These are phyloP conservation scores for Orussus abietinus DNA, from an alignment of 1,140 invertebrate species.

Conservation along the genomic window DNA sequence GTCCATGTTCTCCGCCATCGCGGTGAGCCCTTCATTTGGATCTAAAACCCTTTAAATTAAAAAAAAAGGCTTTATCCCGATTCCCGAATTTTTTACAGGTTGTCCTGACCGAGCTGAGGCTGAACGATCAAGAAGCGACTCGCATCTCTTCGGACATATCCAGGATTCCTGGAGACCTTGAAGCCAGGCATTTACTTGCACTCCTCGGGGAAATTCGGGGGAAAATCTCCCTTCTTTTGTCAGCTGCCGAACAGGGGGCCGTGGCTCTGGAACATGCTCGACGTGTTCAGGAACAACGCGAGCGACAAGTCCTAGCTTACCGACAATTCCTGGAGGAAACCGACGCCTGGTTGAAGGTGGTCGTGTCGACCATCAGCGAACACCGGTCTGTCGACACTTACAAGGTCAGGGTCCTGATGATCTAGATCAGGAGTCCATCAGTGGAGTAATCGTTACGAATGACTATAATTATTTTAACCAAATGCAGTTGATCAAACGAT, in stretches of 20 bases:
- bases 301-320: slow-evolving; percentile 58
- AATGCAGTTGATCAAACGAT: too few species aligned
- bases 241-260: slow-evolving; percentile 60
- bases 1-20: slow-evolving; percentile 64
- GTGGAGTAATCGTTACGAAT: not conserved
- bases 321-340: slow-evolving; percentile 61
- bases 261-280: slow-evolving; percentile 57
- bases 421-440: not conserved
- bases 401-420: slow-evolving; percentile 30
- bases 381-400: slow-evolving; percentile 25
- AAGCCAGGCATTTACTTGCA: slow-evolving; percentile 52
- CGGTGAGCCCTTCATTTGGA: slow-evolving; percentile 60
- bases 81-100: slow-evolving; percentile 56
- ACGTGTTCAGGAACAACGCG: slow-evolving; percentile 53
- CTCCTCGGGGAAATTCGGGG: slow-evolving; percentile 52
- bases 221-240: slow-evolving; percentile 57
- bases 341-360: slow-evolving; percentile 57
- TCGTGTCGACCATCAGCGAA: slow-evolving; percentile 31
- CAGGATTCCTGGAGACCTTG: slow-evolving; percentile 50
- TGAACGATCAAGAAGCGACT: slow-evolving; percentile 56
- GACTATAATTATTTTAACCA: not conserved
- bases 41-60: slow-evolving; percentile 5
- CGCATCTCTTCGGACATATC: slow-evolving; percentile 55
- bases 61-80: too few species aligned
- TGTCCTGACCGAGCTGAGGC: slow-evolving; percentile 57